phyloP scores from a whole-genome alignment of 2,797 vertebrate species.

The Crypturellus tataupa region DNA sequence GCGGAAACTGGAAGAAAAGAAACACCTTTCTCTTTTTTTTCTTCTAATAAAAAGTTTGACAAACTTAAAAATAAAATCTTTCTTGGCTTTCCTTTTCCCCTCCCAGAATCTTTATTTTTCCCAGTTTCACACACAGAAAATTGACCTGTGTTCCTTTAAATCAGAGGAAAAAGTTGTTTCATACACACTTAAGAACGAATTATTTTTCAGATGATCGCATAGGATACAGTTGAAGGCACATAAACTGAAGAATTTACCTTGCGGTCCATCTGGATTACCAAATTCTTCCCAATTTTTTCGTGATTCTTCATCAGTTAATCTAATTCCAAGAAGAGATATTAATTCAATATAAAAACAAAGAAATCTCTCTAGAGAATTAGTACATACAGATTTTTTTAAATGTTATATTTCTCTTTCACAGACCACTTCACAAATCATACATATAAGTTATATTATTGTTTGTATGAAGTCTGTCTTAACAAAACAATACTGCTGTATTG shows the following conservation, averaged over 20 bases:
- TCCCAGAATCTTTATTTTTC: background rate
- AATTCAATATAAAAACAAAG: background rate
- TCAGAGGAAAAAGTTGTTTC: background rate
- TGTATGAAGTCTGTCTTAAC: background rate
- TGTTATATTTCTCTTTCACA: background rate
- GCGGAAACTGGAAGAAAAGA: background rate
- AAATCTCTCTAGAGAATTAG: background rate
- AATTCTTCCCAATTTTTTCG: conserved; percentile 93
- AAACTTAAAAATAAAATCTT: background rate
- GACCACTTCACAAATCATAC: background rate
- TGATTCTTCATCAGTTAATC: conserved; percentile 96
- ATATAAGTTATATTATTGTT: background rate
- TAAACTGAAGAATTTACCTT: conserved; percentile 83
- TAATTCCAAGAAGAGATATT: conserved; percentile 67
- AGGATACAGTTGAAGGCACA: background rate
- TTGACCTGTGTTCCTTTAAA: background rate
- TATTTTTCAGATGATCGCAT: background rate
- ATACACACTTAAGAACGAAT: background rate
- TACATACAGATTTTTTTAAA: background rate
- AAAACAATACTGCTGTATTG: background rate
- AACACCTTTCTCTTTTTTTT: background rate
- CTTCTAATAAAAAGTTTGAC: background rate
- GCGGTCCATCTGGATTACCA: conserved; percentile 97
- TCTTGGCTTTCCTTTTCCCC: background rate
- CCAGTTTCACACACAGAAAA: background rate